Evolutionary conservation across 2,888 invertebrate genomes (phyloP), one percentile per base, ranked within the genome.

Genomic region (Caenorhabditis uteleia): DNA sequence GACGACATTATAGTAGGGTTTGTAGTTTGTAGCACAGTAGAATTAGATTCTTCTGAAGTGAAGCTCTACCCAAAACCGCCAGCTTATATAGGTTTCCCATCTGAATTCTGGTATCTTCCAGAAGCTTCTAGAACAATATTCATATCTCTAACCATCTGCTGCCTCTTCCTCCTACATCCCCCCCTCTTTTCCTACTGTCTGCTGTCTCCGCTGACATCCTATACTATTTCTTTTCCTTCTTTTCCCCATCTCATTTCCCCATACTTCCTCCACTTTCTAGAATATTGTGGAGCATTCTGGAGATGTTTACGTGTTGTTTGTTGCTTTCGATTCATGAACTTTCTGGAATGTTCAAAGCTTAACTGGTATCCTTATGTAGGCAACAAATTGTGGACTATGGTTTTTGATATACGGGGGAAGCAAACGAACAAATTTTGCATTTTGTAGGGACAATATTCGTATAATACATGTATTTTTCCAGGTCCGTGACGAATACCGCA

Each of bases 401-500:
- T n/a, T n/a, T n/a, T n/a, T n/a, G n/a, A n/a, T n/a, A n/a, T n/a
- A n/a, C n/a, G n/a, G n/a, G n/a, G n/a, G n/a, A n/a, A n/a, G n/a
- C n/a, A n/a, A 12, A 14, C 12, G n/a, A n/a, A 14, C 33, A 33
- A 33, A 33, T 33, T 33, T 33, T 14, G 12, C 12, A n/a, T 33
- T 33, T 14, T 33, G 12, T 33, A 33, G 12, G n/a, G n/a, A n/a
- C n/a, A n/a, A n/a, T n/a, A n/a, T n/a, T n/a, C n/a, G n/a, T n/a
- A n/a, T 26, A 12, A n/a, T 26, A 16, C 5, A 25, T 42, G 26
- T 21, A 20, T 8, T 44, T 27, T 42, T 68, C 34, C 84, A 92
- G 91, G 92, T 97, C 3, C 89, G 97, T 78, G 98, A 98, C 84
- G 98, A 98, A 86, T 98, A 97, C 84, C 88, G 97, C 83, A 93